These are phyloP conservation scores for Carassius gibelio DNA, from an alignment of 2,113 vertebrate species.

Conservation along the genomic window DNA sequence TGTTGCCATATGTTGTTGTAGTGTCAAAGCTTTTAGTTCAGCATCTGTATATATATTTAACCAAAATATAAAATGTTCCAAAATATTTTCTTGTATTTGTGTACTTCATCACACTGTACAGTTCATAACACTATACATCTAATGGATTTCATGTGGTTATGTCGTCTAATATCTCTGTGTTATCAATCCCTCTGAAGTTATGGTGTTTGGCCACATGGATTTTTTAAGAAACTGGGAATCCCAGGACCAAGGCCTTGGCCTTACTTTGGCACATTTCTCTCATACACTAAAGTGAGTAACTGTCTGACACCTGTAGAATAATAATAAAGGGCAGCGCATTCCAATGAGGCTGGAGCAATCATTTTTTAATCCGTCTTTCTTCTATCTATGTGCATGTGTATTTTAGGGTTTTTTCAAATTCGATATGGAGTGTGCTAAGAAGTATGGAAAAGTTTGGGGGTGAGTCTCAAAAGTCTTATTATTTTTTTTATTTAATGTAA, in stretches of 20 bases:
- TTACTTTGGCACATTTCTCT: constrained; percentile 70
- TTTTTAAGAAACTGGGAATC: constrained; percentile 81
- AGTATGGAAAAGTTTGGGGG: constrained; percentile 83
- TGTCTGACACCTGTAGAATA: not conserved
- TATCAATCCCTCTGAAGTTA: constrained; percentile 72
- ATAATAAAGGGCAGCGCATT: not conserved
- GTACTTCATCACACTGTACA: not conserved
- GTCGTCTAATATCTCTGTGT: not conserved
- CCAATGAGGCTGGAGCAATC: not conserved
- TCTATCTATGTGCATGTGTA: constrained; percentile 23
- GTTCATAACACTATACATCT: not conserved
- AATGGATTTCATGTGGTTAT: not conserved
- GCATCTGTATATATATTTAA: not conserved
- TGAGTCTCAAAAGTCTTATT: constrained; percentile 64
- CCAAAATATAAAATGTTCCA: not conserved
- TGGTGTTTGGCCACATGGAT: constrained; percentile 71
- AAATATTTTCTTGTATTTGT: not conserved
- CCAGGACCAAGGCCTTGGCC: constrained; percentile 79
- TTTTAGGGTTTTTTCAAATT: constrained; percentile 71
- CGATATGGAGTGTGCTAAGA: constrained; percentile 76
- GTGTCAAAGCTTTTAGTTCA: not conserved
- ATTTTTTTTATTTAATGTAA: not conserved
- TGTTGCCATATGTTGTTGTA: not conserved
- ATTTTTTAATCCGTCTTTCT: not conserved
- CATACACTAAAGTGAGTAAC: constrained; percentile 42